A percentile compares a stretch with the other conserved stretches of the same genome.
These are phyloP conservation scores for Melanotus villosus DNA, from an alignment of 2,888 invertebrate species.

Conservation along the genomic window DNA sequence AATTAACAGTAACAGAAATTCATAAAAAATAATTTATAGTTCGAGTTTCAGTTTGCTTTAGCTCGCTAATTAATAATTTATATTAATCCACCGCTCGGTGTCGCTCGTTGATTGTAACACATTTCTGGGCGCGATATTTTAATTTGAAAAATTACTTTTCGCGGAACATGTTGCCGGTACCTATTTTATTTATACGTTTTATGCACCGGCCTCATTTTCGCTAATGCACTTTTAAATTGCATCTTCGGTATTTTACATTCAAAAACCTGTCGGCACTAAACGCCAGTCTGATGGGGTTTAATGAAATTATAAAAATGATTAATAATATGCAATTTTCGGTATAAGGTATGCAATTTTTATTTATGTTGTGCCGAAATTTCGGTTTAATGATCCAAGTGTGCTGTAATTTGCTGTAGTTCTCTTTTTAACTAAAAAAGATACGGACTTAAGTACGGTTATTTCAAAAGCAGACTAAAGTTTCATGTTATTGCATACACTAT, in stretches of 20 bases:
- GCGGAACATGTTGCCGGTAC: not conserved
- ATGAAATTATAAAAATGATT: conserved; percentile 19
- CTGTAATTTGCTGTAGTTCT: not conserved
- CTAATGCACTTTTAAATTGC: conserved; percentile 23
- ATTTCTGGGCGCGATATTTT: not conserved
- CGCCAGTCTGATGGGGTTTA: not conserved
- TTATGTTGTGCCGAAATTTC: conserved; percentile 17
- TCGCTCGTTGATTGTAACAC: not conserved
- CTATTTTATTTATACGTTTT: not conserved
- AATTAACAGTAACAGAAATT: conserved; percentile 9
- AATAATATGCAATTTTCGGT: conserved; percentile 10
- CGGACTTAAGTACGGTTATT: not conserved
- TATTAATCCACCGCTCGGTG: not conserved
- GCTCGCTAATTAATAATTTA: not conserved
- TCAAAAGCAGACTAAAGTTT: not conserved
- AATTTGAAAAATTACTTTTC: conserved; percentile 6
- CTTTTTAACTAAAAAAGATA: not conserved
- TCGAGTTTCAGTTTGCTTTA: not conserved
- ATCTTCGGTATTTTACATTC: conserved; percentile 6
- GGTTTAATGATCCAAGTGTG: conserved; percentile 3
- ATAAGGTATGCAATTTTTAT: not conserved
- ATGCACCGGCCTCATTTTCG: conserved; percentile 5
- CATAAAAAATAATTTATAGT: not conserved
- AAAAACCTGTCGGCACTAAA: conserved; percentile 14
- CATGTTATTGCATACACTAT: too few relatives aligned